Base-by-base conservation (phyloP, 2,888 invertebrate species). In the Encarsia formosa region DNA sequence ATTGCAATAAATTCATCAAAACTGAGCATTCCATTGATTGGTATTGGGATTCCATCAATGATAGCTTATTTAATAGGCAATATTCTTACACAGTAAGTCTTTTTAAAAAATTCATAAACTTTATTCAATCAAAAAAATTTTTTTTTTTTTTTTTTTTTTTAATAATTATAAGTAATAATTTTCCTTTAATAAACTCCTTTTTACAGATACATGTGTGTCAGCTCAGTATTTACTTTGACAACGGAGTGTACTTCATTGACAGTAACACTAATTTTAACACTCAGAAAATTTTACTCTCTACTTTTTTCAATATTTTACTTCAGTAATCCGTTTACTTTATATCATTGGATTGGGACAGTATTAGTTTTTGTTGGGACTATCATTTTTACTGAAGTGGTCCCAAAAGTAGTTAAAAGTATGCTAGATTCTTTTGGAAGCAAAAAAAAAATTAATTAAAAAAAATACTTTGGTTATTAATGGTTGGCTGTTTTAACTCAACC, bases 271-370 rank as follows among this genome's bases (percentile, higher is more conserved):
- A 93, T 99, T 0, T 88, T 99, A 24, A 99, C 99, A 0, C 75
- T 98, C 48, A 80, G 99, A 44, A 99, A 99, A 76, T 99, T 99
- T 70, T 81, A 92, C 26, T 96, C 96, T 0, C 78, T 99, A 26
- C 74, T 99, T n/a, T 88, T 99, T 69, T 98, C 97, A 0, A 95
- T 99, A 61, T 64, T 91, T 42, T 94, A 96, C 75, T 99, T 99
- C 71, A 81, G 85, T 63, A 99, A 98, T 78, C 88, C 92, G 0
- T 99, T 99, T 69, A 97, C 96, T 0, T 8, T 83, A 0, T 83
- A 83, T 39, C 98, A 99, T 70, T 95, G 96, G 92, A 65, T 90
- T 29, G 97, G 97, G 4, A 92, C 97, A 0, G 65, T 83, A 2
- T 75, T 94, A 37, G 97, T 99, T 1, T 99, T 99, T 71, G 73